Conservation (phyloP, 2,797 vertebrate genomes). For the Microchirus variegatus region DNA sequence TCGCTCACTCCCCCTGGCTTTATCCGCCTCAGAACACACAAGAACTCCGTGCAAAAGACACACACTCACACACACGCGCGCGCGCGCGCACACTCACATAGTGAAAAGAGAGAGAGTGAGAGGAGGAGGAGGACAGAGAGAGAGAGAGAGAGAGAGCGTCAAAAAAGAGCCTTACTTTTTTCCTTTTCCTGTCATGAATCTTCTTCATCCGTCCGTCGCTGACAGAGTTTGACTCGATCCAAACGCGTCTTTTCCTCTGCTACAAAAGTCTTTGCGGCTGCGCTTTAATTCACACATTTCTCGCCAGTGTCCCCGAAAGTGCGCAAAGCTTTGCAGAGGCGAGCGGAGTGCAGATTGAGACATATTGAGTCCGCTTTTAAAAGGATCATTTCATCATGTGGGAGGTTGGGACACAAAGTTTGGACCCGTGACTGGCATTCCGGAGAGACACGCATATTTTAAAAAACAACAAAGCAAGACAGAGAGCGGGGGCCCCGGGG, state of each 20-base stretch:
- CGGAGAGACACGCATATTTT: constrained; percentile 99
- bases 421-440: constrained; percentile 99
- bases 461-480: constrained; percentile 98
- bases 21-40: constrained; percentile 76
- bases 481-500: constrained; percentile 86
- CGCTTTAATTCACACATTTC: constrained; percentile 83
- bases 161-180: constrained; percentile 77
- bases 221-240: constrained; percentile 82
- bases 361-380: constrained; percentile 98
- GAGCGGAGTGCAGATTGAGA: constrained; percentile 99
- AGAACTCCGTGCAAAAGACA: constrained; percentile 58
- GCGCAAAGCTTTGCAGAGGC: constrained; percentile 86
- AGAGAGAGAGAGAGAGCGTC: constrained; percentile 43
- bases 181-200: constrained; percentile 63
- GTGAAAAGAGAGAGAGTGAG: constrained; percentile 14
- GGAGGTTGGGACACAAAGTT: constrained; percentile 99
- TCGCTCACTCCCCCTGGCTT: constrained; percentile 65
- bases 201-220: constrained; percentile 81
- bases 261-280: constrained; percentile 76
- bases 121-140: constrained; percentile 17
- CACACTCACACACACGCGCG: constrained; percentile 43
- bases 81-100: constrained; percentile 18
- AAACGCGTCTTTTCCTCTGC: constrained; percentile 77
- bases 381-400: constrained; percentile 98
- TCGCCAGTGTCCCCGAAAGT: constrained; percentile 83